These are phyloP conservation scores for Lochmaea capreae DNA, from an alignment of 2,888 invertebrate species.

Conservation along the genomic window DNA sequence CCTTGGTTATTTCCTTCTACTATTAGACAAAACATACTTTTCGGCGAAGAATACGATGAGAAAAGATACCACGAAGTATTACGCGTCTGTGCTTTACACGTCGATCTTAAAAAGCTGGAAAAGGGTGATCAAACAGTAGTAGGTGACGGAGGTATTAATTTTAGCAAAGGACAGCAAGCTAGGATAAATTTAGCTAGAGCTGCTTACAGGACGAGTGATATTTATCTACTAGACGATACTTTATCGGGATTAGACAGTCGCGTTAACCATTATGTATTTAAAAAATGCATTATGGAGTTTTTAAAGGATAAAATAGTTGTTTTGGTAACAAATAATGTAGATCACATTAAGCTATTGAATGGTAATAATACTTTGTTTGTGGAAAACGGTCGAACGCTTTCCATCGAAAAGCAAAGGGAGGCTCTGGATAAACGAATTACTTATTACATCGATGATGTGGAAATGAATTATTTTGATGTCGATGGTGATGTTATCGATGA, in stretches of 20 bases:
- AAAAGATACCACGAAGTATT: slow-evolving; percentile 60
- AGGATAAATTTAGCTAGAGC: slow-evolving; percentile 58
- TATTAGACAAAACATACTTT: slow-evolving; percentile 59
- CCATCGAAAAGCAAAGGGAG: slow-evolving; percentile 49
- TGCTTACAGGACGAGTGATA: slow-evolving; percentile 56
- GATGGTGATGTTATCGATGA: slow-evolving; percentile 37
- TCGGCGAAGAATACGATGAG: slow-evolving; percentile 59
- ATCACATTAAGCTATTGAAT: slow-evolving; percentile 51
- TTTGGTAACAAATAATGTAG: slow-evolving; percentile 55
- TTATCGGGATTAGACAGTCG: slow-evolving; percentile 54
- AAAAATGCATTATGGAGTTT: slow-evolving; percentile 54
- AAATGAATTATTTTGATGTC: slow-evolving; percentile 41
- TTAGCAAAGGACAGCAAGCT: slow-evolving; percentile 71
- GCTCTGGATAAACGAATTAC: slow-evolving; percentile 50
- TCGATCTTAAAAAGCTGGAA: slow-evolving; percentile 66
- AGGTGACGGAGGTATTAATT: slow-evolving; percentile 73
- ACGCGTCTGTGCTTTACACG: slow-evolving; percentile 65
- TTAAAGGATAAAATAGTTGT: slow-evolving; percentile 56
- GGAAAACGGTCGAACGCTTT: slow-evolving; percentile 49
- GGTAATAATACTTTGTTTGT: slow-evolving; percentile 52
- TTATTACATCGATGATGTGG: slow-evolving; percentile 52
- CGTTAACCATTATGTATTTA: slow-evolving; percentile 53
- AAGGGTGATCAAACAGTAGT: slow-evolving; percentile 68
- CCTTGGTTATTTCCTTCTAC: slow-evolving; percentile 59
- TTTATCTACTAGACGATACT: slow-evolving; percentile 58